These are phyloP conservation scores for Phaonia tiefii DNA, from an alignment of 2,888 invertebrate genomes.

Conservation along the genomic window DNA sequence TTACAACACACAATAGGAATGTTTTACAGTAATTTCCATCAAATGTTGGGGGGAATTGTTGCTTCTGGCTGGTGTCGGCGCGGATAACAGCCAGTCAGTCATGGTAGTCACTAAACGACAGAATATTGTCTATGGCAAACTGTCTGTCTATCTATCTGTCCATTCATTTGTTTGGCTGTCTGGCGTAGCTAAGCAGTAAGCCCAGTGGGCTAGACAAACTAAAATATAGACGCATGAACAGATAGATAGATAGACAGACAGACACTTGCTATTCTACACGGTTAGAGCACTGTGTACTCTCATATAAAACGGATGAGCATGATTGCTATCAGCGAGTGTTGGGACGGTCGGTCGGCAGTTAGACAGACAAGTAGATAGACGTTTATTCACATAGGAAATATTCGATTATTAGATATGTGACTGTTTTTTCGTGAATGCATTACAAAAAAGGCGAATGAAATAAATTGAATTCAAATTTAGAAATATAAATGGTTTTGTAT, in stretches of 20 bases:
- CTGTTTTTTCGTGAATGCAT: conserved; percentile 22
- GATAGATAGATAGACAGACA: not conserved
- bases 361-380: not conserved
- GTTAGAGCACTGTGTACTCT: not conserved
- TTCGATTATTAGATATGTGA: conserved; percentile 38
- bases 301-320: conserved; percentile 30
- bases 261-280: not conserved
- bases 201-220: not conserved
- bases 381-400: conserved; percentile 40
- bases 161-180: not conserved
- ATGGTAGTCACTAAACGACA: not conserved
- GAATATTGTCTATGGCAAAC: not conserved
- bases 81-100: not conserved
- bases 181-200: not conserved
- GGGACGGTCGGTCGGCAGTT: not conserved
- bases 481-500: not conserved
- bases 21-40: conserved; percentile 34
- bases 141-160: not conserved
- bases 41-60: not conserved
- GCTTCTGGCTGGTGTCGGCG: too few relatives aligned
- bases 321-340: conserved; percentile 24
- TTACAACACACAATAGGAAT: conserved; percentile 18
- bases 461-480: conserved; percentile 27
- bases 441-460: conserved; percentile 19
- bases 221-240: not conserved